Conservation (phyloP, 2,113 vertebrate species). For the Ammospiza caudacuta region DNA sequence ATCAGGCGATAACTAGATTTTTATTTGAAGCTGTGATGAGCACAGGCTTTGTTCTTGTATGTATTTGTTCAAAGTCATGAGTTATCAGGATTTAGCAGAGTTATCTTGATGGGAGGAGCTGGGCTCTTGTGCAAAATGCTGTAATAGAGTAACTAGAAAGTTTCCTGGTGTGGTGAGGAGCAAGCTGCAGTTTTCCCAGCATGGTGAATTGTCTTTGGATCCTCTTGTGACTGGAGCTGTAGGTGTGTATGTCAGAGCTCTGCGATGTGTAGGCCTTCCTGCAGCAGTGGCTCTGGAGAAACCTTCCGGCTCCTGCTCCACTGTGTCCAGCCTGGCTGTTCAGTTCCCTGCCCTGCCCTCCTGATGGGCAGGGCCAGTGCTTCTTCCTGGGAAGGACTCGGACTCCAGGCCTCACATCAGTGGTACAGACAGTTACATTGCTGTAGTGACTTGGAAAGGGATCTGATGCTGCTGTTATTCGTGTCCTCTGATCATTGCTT, state of each 20-base stretch:
- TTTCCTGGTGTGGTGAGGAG: neutral
- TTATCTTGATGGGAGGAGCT: neutral
- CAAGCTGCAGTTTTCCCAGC: neutral
- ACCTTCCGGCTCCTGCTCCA: neutral
- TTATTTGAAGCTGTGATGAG: neutral
- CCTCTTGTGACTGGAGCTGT: neutral
- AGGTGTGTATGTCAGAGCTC: neutral
- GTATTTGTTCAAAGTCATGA: rapidly evolving
- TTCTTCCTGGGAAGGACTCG: neutral
- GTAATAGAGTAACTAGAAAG: neutral
- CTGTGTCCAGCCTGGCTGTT: neutral
- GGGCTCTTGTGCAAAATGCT: neutral
- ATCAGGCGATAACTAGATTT: neutral
- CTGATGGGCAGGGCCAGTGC: neutral
- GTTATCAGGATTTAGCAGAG: neutral
- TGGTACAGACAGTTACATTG: neutral
- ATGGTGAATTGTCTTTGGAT: neutral
- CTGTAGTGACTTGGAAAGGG: neutral
- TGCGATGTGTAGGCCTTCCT: neutral
- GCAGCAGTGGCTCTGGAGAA: neutral
- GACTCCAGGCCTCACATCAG: neutral
- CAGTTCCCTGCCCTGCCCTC: neutral
- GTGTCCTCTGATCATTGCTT: neutral
- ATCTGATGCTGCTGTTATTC: neutral
- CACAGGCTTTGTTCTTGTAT: neutral